Conservation (phyloP, 30 jellyfish, hydroid and myxozoan genomes). For the Mastigias papua region DNA sequence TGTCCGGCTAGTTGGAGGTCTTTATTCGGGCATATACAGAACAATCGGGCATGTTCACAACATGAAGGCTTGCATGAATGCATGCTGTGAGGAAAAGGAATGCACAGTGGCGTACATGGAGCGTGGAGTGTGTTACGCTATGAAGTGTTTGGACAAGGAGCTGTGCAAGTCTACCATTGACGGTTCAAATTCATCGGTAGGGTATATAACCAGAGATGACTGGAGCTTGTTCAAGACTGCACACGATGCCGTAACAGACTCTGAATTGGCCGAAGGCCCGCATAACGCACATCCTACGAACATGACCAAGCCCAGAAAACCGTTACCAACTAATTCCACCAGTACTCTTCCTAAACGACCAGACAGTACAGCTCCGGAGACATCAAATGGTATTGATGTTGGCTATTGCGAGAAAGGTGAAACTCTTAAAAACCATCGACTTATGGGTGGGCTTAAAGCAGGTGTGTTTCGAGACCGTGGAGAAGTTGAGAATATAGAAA, state of each 20-base stretch:
- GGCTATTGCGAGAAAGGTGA: constrained; percentile 83
- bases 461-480: constrained; percentile 94
- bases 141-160: constrained; percentile 72
- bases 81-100: constrained; percentile 77
- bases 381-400: constrained; percentile 61
- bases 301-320: constrained; percentile 38
- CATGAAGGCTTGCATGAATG: constrained; percentile 76
- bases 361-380: constrained; percentile 54
- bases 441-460: constrained; percentile 88
- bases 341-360: constrained; percentile 21
- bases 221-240: constrained; percentile 72
- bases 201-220: constrained; percentile 89
- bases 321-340: not conserved
- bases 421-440: constrained; percentile 68
- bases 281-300: constrained; percentile 40
- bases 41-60: constrained; percentile 80
- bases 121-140: constrained; percentile 80
- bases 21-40: constrained; percentile 81
- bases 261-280: constrained; percentile 33
- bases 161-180: constrained; percentile 76
- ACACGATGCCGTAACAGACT: constrained; percentile 78
- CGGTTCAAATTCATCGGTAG: constrained; percentile 72
- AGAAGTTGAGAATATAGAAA: constrained; percentile 75
- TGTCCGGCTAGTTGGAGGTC: constrained; percentile 82
- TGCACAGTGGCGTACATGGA: constrained; percentile 91